Evolutionary conservation across 2,797 vertebrate genomes (phyloP).

Genomic region (Rallus crepitans): DNA sequence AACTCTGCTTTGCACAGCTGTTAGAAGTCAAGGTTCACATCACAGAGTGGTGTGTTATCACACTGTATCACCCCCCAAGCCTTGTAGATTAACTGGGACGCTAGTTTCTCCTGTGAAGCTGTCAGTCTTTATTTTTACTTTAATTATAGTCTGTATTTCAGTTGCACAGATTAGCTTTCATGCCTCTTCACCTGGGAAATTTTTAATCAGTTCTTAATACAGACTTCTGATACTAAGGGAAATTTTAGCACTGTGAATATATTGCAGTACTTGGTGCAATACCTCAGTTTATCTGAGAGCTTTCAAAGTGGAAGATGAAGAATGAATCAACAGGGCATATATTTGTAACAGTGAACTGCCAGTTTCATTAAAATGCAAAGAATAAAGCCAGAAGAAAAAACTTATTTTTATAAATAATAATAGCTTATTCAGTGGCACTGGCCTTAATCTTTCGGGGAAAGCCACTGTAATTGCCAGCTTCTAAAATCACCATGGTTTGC

Average conservation of each 20-base stretch:
- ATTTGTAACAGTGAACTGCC: not conserved
- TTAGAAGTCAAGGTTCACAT: not conserved
- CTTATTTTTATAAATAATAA: not conserved
- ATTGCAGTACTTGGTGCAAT: not conserved
- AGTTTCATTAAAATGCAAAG: not conserved
- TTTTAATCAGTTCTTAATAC: not conserved
- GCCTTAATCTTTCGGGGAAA: not conserved
- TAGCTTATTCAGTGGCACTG: not conserved
- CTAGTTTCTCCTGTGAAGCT: not conserved
- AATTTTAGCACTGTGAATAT: not conserved
- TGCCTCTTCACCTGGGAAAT: not conserved
- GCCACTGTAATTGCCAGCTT: not conserved
- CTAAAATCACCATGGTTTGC: not conserved
- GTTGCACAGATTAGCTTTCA: not conserved
- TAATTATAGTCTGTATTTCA: not conserved
- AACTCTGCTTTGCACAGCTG: not conserved
- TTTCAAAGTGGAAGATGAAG: not conserved
- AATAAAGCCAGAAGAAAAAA: not conserved
- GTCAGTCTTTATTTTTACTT: not conserved
- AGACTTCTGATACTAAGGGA: not conserved
- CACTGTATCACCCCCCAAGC: not conserved
- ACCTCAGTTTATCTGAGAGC: not conserved
- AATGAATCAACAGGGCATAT: not conserved
- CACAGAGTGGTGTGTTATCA: not conserved
- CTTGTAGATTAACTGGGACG: not conserved